Base-by-base conservation (phyloP, 2,113 vertebrate species). In the Toxostoma redivivum region DNA sequence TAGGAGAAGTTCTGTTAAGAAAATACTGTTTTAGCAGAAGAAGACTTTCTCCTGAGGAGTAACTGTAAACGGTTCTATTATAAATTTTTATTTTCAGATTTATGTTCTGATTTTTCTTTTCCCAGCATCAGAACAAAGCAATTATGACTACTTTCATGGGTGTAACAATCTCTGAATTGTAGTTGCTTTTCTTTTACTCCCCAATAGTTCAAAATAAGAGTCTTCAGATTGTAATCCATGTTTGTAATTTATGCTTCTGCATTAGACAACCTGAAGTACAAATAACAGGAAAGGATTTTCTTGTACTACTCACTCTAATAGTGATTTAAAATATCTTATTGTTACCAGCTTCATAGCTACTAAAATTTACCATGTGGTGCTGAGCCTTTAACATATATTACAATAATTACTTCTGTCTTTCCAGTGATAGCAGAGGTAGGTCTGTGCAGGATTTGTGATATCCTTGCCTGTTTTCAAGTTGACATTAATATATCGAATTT, bases 401-500 rank as follows among this genome's bases (percentile, higher is more conserved):
- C 40, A 89, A n/a, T 90, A 76, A 95, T 78, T 50, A 71, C 16
- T 84, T 73, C 33, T 88, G 64, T 51, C 85, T 90, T 80, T 76
- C 47, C 77, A 71, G 50, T 47, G 60, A 47, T 84, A 66, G 77
- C 88, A 88, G 83, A 88, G 67, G 48, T 78, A 84, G 86, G 65
- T 83, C 80, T 94, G 72, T 71, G 56, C 76, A 94, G 90, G 76
- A 78, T 81, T 90, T 90, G 50, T 48, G 69, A 58, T 86, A 27
- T 38, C 81, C 84, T 83, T 74, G 38, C 61, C 90, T 90, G 53
- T 1, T 92, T 92, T 91, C 60, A 89, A 79, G 83, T 44, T 91
- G 93, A 84, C 53, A 10, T 89, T 94, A 76, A 91, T 92, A 72
- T 67, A 89, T 95, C 44, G 47, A 61, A 81, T 96, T 96, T 94